These are phyloP conservation scores for Apamea monoglypha DNA, from an alignment of 2,888 invertebrate species.

Conservation along the genomic window DNA sequence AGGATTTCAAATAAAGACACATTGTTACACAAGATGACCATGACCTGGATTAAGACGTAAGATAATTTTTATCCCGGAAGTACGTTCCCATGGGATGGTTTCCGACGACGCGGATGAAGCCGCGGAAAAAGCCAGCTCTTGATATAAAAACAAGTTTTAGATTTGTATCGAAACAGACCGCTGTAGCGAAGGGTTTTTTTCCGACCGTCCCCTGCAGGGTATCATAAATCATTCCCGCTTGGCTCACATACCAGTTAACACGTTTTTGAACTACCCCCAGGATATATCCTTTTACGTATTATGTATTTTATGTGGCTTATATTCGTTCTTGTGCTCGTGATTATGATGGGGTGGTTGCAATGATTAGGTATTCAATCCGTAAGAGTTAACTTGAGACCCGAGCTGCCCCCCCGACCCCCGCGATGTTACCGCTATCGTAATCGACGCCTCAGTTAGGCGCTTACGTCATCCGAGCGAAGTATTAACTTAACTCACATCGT, in stretches of 20 bases:
- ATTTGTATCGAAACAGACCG: constrained; percentile 69
- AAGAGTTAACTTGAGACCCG: neutral
- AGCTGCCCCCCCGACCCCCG: neutral
- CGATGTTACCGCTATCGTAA: neutral
- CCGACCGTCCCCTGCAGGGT: constrained; percentile 69
- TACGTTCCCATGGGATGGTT: neutral
- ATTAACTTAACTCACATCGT: neutral
- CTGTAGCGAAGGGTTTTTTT: constrained; percentile 70
- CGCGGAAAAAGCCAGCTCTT: constrained; percentile 11
- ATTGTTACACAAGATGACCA: neutral
- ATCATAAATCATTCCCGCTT: constrained; percentile 75
- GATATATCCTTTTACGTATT: constrained; percentile 57
- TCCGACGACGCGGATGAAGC: neutral
- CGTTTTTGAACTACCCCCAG: constrained; percentile 70
- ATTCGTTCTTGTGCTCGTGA: constrained; percentile 27
- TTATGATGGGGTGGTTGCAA: constrained; percentile 5
- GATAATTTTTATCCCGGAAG: neutral
- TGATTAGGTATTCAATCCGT: neutral
- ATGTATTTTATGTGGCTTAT: constrained; percentile 50
- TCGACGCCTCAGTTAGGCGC: neutral
- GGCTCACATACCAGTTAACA: constrained; percentile 73
- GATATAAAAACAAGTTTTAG: constrained; percentile 69
- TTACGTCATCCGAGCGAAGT: neutral
- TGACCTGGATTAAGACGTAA: neutral
- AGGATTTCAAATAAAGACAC: neutral